phyloP scores from a whole-genome alignment of 2,888 invertebrate species.

The Cephus pulcher region DNA sequence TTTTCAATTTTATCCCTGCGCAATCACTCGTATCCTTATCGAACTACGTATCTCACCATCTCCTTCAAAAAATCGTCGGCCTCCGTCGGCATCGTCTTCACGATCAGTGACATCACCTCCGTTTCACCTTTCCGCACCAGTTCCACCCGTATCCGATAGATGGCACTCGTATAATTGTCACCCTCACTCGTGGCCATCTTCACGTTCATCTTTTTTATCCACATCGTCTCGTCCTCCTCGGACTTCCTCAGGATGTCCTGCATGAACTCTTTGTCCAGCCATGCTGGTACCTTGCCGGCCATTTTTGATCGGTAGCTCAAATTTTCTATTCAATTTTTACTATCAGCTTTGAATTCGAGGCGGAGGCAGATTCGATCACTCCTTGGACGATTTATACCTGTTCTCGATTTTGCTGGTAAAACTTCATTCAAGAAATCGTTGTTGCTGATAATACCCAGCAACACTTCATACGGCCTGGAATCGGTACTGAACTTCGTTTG shows the following conservation, averaged over 20 bases:
- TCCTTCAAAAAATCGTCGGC: slow-evolving; percentile 48
- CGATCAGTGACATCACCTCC: slow-evolving; percentile 48
- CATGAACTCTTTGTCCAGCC: slow-evolving; percentile 50
- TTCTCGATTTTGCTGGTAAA: background rate
- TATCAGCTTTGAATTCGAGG: too few relatives aligned
- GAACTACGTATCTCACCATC: background rate
- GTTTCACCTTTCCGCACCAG: slow-evolving; percentile 34
- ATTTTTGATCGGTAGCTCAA: background rate
- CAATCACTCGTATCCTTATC: background rate
- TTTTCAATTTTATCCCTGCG: background rate
- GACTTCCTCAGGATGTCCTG: slow-evolving; percentile 47
- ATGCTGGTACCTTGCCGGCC: slow-evolving; percentile 31
- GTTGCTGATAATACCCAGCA: background rate
- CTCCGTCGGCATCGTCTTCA: slow-evolving; percentile 63
- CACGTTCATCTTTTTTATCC: slow-evolving; percentile 43
- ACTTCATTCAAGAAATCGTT: background rate
- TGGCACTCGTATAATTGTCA: slow-evolving; percentile 62
- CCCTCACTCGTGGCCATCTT: slow-evolving; percentile 58
- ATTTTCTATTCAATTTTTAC: too few relatives aligned
- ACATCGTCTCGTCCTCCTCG: slow-evolving; percentile 46
- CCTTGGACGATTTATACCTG: background rate
- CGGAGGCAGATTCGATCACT: too few relatives aligned
- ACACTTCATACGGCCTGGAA: background rate
- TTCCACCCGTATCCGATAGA: slow-evolving; percentile 49
- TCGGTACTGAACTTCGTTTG: background rate